A percentile compares a stretch with the other conserved stretches of the same genome.
These are phyloP conservation scores for Climacteris rufus DNA, from an alignment of 2,113 vertebrate genomes.

Conservation along the genomic window DNA sequence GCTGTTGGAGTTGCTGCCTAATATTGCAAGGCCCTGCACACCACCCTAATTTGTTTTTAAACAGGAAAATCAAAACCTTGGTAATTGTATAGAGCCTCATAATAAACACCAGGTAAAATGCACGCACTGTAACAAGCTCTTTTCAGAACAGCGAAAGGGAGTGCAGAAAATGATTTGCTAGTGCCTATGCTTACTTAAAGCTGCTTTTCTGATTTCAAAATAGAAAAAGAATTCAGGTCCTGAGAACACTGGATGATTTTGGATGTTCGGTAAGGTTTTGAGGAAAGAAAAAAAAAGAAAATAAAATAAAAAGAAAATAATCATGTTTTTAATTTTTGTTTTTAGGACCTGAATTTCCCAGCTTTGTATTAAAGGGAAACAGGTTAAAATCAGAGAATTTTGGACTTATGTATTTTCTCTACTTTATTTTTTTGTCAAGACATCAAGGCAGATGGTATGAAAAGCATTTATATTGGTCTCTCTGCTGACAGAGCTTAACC, in stretches of 20 bases:
- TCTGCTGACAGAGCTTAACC: slow-evolving; percentile 63
- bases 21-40: slow-evolving; percentile 7
- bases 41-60: slow-evolving; percentile 53
- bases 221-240: slow-evolving; percentile 33
- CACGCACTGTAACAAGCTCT: slow-evolving; percentile 25
- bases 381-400: slow-evolving; percentile 38
- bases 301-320: slow-evolving; percentile 5
- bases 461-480: slow-evolving; percentile 70
- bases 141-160: background rate
- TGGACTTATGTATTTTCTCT: slow-evolving; percentile 7
- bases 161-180: slow-evolving; percentile 39
- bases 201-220: slow-evolving; percentile 60
- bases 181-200: slow-evolving; percentile 53
- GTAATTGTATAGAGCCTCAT: slow-evolving; percentile 35
- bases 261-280: slow-evolving; percentile 41
- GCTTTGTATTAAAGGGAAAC: slow-evolving; percentile 14
- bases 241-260: slow-evolving; percentile 26
- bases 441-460: slow-evolving; percentile 62
- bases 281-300: slow-evolving; percentile 9
- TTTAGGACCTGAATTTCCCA: slow-evolving; percentile 26
- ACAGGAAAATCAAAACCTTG: slow-evolving; percentile 38
- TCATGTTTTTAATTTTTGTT: slow-evolving; percentile 1
- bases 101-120: slow-evolving; percentile 50
- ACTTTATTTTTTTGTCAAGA: slow-evolving; percentile 39
- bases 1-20: slow-evolving; percentile 3